Evolutionary conservation across 2,113 vertebrate species (phyloP).

Genomic region (Struthio camelus): DNA sequence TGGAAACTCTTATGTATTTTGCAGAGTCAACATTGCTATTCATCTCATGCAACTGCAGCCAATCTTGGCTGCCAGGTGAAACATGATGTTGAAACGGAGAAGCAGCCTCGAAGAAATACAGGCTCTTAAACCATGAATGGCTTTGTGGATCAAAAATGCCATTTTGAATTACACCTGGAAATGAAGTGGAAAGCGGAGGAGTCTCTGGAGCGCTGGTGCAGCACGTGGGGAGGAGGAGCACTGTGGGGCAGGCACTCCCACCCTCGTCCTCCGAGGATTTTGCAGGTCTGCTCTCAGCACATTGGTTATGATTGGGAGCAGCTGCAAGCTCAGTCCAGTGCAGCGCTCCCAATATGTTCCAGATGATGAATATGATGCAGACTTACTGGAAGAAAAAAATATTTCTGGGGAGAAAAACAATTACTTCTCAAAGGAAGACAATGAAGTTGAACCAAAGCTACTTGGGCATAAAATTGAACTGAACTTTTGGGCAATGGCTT

Average conservation of each 20-base stretch:
- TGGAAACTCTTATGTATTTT: constrained; percentile 15
- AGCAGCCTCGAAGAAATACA: constrained; percentile 7
- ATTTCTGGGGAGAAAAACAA: constrained; percentile 57
- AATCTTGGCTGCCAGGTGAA: constrained; percentile 57
- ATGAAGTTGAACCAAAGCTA: constrained; percentile 9
- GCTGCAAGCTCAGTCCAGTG: constrained; percentile 59
- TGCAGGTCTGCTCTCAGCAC: constrained; percentile 35
- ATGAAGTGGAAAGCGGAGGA: background rate
- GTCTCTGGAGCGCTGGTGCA: background rate
- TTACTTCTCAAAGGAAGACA: constrained; percentile 53
- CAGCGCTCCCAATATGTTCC: constrained; percentile 53
- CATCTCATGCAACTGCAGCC: constrained; percentile 43
- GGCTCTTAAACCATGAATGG: constrained; percentile 1
- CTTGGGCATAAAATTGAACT: constrained; percentile 29
- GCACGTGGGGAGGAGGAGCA: accelerated
- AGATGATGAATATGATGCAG: constrained; percentile 69
- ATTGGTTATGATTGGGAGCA: constrained; percentile 64
- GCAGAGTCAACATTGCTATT: constrained; percentile 35
- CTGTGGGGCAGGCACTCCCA: background rate
- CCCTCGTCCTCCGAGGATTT: background rate
- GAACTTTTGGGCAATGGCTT: constrained; percentile 16
- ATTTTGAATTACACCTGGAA: constrained; percentile 57
- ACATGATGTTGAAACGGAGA: constrained; percentile 36
- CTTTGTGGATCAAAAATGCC: constrained; percentile 44
- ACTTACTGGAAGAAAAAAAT: constrained; percentile 58